phyloP scores from a whole-genome alignment of 2,797 vertebrate genomes.

The Zalophus californianus region DNA sequence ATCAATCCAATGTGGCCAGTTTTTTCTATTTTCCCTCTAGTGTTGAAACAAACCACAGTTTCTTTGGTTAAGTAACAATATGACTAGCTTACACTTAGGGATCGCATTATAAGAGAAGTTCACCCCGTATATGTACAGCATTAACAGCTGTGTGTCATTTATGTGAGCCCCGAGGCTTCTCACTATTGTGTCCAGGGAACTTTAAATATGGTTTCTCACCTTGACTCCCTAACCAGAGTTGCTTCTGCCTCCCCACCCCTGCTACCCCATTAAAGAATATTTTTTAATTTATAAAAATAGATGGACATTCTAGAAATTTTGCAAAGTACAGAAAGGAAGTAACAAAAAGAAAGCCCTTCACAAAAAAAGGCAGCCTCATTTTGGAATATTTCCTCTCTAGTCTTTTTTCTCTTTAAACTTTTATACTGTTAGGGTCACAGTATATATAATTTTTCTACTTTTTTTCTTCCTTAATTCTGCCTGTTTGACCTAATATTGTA shows the following conservation, averaged over 20 bases:
- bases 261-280: background rate
- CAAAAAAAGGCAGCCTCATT: background rate
- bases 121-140: fast-evolving
- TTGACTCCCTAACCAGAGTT: background rate
- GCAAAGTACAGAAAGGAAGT: background rate
- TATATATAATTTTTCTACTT: background rate
- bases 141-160: too few relatives aligned
- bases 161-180: background rate
- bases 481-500: background rate
- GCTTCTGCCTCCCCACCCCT: background rate
- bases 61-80: background rate
- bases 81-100: background rate
- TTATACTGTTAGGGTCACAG: background rate
- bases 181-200: background rate
- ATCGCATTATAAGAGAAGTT: background rate
- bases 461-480: conserved; percentile 31
- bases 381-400: background rate
- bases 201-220: background rate
- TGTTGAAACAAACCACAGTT: background rate
- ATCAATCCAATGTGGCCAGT: background rate
- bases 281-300: conserved; percentile 13
- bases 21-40: background rate
- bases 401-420: background rate
- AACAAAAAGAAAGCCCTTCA: background rate
- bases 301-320: background rate